Base-by-base conservation (phyloP, 2,113 vertebrate species). In the Equus quagga region DNA sequence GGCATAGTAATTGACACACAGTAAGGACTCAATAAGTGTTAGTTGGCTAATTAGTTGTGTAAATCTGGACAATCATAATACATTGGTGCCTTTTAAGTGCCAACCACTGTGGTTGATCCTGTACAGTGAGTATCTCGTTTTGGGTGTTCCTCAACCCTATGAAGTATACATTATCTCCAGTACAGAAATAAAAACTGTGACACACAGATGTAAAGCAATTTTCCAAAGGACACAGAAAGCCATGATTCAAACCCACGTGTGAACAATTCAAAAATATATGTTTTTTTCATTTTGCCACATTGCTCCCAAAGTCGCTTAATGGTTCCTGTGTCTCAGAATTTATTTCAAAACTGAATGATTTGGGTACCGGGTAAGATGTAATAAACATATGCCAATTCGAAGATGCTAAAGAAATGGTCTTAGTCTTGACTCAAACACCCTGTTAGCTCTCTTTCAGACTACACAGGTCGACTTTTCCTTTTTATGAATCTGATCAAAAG, bases 281-380 rank as follows among this genome's bases (percentile, higher is more conserved):
- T 12, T 44, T 76, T 8, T 75, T 24, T 97, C 54, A n/a, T 31
- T 85, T 91, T 82, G 51, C 8, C 24, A 64, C 31, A 19, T 46
- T 70, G 2, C 33, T 92, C 8, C 11, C 46, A 36, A 82, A 95
- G 4, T 78, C 26, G 62, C 18, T 72, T 14, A 51, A 78, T 5
- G 26, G 2, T 69, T 72, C 7, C 46, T 58, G 8, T 28, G 23
- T 44, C 44, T 93, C 44, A 41, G 19, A 62, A 65, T 70, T 70
- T 75, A 67, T 82, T 93, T 94, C 15, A 92, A 92, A 96, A 36
- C 21, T 31, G n/a, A 86, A 28, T 17, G 1, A 87, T 51, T 94
- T 13, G 26, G 4, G 13, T 92, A 89, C 23, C 82, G n/a, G 23
- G 4, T 58, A 46, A 82, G 17, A 58, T 21, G 13, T 23, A 78